These are phyloP conservation scores for Montifringilla adamsi DNA, from an alignment of 2,113 vertebrate species.

Conservation along the genomic window DNA sequence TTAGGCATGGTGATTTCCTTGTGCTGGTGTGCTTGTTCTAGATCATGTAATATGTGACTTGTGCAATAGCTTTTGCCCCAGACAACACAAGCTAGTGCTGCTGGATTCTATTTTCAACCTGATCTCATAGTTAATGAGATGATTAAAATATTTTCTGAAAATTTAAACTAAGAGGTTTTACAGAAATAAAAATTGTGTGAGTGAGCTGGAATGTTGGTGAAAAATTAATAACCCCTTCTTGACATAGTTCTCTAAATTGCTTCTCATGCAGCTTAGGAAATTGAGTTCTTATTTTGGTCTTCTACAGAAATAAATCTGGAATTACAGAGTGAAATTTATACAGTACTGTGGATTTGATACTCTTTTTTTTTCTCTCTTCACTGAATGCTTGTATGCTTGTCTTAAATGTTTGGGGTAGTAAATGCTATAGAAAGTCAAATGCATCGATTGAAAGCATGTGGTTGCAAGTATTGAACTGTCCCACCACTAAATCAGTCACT, in stretches of 20 bases:
- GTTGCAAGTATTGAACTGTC: neutral
- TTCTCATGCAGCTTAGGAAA: neutral
- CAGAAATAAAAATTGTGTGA: neutral
- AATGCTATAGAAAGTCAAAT: neutral
- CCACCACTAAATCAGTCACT: neutral
- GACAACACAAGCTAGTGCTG: neutral
- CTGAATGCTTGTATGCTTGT: neutral
- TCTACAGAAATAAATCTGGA: neutral
- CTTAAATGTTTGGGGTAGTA: neutral
- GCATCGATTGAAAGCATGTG: neutral
- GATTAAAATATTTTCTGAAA: neutral
- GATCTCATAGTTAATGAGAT: neutral
- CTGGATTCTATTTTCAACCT: neutral
- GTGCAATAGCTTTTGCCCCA: neutral
- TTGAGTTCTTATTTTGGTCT: slow-evolving; percentile 18
- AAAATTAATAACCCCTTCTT: slow-evolving; percentile 3
- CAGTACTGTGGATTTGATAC: neutral
- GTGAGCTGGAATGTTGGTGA: neutral
- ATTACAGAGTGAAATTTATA: neutral
- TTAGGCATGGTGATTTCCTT: neutral
- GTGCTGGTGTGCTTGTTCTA: neutral
- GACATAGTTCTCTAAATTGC: neutral
- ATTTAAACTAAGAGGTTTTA: neutral
- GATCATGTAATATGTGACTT: neutral
- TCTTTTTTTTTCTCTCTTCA: neutral